Conservation (phyloP, 92 coral and sea anemone species). For the Umimayanthus kanabou region DNA sequence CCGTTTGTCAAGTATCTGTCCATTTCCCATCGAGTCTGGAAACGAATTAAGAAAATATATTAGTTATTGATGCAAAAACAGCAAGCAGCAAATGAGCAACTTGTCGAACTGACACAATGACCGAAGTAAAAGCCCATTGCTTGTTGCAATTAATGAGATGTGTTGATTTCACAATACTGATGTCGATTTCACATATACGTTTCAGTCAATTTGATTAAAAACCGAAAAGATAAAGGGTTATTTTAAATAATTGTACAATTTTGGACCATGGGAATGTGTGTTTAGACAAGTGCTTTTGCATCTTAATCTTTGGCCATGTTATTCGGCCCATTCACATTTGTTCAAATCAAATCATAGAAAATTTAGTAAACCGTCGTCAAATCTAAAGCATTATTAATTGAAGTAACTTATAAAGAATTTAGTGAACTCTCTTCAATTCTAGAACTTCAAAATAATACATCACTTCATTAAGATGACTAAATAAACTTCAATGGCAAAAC, state of each 20-base stretch:
- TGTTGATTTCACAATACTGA: slow-evolving; percentile 17
- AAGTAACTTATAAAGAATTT: background rate
- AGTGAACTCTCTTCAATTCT: slow-evolving; percentile 3
- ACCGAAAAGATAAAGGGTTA: background rate
- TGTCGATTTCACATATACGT: background rate
- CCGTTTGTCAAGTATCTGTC: slow-evolving; percentile 84
- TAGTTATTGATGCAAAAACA: slow-evolving; percentile 28
- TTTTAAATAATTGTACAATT: background rate
- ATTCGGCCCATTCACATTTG: background rate
- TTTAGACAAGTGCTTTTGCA: background rate
- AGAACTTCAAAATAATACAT: slow-evolving; percentile 33
- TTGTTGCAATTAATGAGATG: background rate
- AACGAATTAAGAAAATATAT: slow-evolving; percentile 29
- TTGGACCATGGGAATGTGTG: slow-evolving; percentile 25
- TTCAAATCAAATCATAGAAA: background rate
- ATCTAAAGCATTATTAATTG: background rate
- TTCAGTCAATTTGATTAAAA: background rate
- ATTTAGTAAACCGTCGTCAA: background rate
- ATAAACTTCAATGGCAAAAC: slow-evolving; percentile 30
- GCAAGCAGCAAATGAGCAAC: slow-evolving; percentile 39
- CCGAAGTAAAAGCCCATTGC: background rate
- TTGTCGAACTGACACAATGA: background rate
- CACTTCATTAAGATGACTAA: slow-evolving; percentile 21
- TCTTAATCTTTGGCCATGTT: too few relatives aligned
- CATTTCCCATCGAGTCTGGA: slow-evolving; percentile 94